Base-by-base conservation (phyloP, 2,113 vertebrate genomes). In the Dicerorhinus sumatrensis region DNA sequence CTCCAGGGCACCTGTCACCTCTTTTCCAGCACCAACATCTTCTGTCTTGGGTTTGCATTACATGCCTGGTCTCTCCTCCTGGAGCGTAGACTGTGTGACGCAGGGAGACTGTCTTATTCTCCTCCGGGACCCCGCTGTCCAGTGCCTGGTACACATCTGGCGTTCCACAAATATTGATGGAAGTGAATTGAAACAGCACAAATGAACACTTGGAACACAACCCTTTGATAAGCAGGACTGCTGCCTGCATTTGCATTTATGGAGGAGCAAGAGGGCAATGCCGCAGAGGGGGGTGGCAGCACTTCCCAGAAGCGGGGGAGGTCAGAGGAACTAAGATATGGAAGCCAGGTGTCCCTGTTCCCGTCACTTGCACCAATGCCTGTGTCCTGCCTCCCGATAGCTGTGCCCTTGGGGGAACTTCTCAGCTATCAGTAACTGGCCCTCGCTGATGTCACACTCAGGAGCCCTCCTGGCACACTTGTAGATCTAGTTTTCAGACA, bases 401-500 rank as follows among this genome's bases (percentile, higher is more conserved):
- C 54, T 3, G 0, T 96, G 94, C 86, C 98, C 98, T 97, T 97
- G 94, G 96, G 75, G 97, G 84, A 94, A 97, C 97, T 96, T 97
- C 96, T 95, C 95, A 0, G 77, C 81, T 76, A 16, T 31, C 65
- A 65, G n/a, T 48, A n/a, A 82, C 46, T 4, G 33, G 73, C 70
- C 80, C 94, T 88, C 31, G 70, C 94, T 90, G 94, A 92, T 72
- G 97, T 97, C 94, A 96, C 36, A 96, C 89, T 92, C 95, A 76
- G 2, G 42, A 79, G 62, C 79, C 14, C 3, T 62, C 21, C 39
- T 10, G 2, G 1, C 16, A 62, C 92, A 48, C 73, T 31, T 75
- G 80, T 62, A 42, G 54, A 72, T 75, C 85, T 31, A 21, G 33
- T 75, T 96, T 86, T 48, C 90, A 84, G 77, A 87, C 46, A 6